Base-by-base conservation (phyloP, 2,797 vertebrate genomes). In the Molossus alvarezi region DNA sequence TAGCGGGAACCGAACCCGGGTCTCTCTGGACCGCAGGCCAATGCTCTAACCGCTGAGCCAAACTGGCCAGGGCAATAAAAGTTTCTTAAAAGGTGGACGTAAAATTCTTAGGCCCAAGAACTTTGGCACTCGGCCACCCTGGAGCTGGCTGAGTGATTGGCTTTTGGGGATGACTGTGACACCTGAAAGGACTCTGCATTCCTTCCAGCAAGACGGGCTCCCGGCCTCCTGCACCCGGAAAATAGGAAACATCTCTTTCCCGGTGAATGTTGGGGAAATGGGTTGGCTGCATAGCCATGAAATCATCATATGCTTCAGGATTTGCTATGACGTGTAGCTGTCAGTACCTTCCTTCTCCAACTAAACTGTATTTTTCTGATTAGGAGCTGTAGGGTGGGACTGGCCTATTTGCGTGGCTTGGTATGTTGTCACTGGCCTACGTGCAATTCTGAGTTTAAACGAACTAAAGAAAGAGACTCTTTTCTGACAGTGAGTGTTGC, bases 401-500 rank as follows among this genome's bases (percentile, higher is more conserved):
- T 10, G 27, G 69, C 25, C 77, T 77, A 20, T 77, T 62, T 86
- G 60, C 62, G 6, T 60, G 33, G 13, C 27, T 25, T 95, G 17
- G 33, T 55, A 4, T 79, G 53, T 91, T 14, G 69, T 67, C 60
- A 76, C 0, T 5, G 15, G 15, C 37, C 41, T 58, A 9, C n/a
- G 18, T 88, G 41, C 91, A 84, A 83, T 67, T 57, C 57, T 41
- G 58, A 80, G 23, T 73, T 90, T 91, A 85, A 89, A 55, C 48
- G 48, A 95, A 76, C 72, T 53, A 33, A 33, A 37, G 62, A 83
- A 93, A 83, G 27, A 83, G 37, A 81, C 76, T 21, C n/a, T 48
- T 27, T 84, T 45, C 41, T 57, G 53, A 75, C 17, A 33, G 23
- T 8, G 14, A 55, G 5, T 80, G n/a, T 37, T 62, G 29, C 81